Evolutionary conservation across 2,888 invertebrate genomes (phyloP).

Genomic region (Tetragonula carbonaria): DNA sequence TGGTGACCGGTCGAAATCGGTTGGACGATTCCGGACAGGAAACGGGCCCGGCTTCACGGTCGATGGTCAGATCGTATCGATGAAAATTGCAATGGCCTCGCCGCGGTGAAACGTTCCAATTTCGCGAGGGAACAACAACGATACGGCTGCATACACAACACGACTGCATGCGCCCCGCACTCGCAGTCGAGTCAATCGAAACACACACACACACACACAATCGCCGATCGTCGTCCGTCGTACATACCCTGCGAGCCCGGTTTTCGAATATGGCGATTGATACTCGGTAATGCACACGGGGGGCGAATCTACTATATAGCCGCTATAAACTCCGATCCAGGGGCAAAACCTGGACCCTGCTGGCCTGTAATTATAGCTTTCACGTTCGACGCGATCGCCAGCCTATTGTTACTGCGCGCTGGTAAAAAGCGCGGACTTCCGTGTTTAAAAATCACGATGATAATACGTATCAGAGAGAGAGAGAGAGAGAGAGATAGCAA

Average conservation of each 20-base stretch:
- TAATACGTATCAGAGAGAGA: neutral
- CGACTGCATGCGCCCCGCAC: neutral
- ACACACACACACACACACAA: constrained; percentile 32
- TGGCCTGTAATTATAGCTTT: constrained; percentile 26
- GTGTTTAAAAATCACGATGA: neutral
- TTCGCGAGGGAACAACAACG: constrained; percentile 59
- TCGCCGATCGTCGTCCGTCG: constrained; percentile 1
- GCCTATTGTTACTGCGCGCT: neutral
- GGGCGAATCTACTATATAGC: neutral
- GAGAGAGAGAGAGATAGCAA: neutral
- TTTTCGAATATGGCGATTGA: constrained; percentile 42
- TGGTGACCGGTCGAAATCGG: constrained; percentile 68
- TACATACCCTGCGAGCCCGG: neutral
- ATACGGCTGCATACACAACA: constrained; percentile 33
- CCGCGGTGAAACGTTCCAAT: constrained; percentile 67
- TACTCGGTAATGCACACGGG: constrained; percentile 29
- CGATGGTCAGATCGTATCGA: constrained; percentile 75
- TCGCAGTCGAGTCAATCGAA: constrained; percentile 38
- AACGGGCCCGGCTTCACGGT: constrained; percentile 79
- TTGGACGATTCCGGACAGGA: constrained; percentile 75
- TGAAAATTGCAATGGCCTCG: constrained; percentile 75
- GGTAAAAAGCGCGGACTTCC: neutral
- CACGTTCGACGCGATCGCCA: neutral
- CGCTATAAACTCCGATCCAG: constrained; percentile 20
- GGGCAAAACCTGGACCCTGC: constrained; percentile 1